Base-by-base conservation (phyloP, 2,888 invertebrate genomes). In the Cantharis flavilabris region DNA sequence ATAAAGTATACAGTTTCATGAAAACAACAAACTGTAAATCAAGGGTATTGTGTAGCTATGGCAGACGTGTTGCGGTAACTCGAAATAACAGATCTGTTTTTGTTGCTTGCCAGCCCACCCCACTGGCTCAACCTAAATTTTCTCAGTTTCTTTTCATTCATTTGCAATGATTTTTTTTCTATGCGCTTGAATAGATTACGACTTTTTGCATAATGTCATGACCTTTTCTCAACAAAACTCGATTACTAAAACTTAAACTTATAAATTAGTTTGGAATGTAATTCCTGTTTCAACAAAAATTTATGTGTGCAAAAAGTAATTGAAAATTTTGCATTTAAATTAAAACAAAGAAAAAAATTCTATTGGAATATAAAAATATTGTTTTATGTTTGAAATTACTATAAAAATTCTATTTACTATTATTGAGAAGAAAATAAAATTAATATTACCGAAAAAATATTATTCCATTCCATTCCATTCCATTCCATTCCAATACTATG, bases 1-100 rank as follows among this genome's bases (percentile, higher is more conserved):
- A 71, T 71, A 75, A 75, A 71, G 75, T 71, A 70, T 69, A 75
- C 75, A 75, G 69, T 75, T 71, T 71, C 67, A 67, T 33, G 71
- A 70, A 75, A 75, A 72, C 75, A 75, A 71, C 71, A 49, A 67
- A 75, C 75, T 75, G 75, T 75, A 75, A 75, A 75, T 75, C 75
- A 75, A 70, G 69, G 71, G 64, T 71, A 75, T 75, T 71, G 75
- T 72, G 70, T 33, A 16, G 71, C 67, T 67, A 30, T 33, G 67
- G 75, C 75, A 73, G 75, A 75, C 70, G 70, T 75, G 75, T 75
- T 75, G 75, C 75, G 75, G 75, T 69, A 67, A 67, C 71, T 70
- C 49, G 71, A 70, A 75, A 71, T 62, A 75, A 75, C 75, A 73
- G 73, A 63, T 70, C 73, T 63, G 69, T 73, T 73, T 73, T 73